Evolutionary conservation across 2,888 invertebrate genomes (phyloP).

Genomic region (Microctonus hyperodae): DNA sequence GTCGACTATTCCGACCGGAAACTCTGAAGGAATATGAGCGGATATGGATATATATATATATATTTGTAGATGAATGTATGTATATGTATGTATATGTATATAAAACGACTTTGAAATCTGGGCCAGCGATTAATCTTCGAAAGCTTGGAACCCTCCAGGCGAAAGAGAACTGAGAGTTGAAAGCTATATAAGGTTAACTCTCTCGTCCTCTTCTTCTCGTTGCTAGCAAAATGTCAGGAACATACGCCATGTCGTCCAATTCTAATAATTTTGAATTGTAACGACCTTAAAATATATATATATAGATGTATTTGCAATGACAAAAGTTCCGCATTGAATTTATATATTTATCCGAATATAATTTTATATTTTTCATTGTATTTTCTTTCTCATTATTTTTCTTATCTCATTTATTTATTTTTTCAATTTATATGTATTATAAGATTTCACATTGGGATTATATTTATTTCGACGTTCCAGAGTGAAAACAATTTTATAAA

Average conservation of each 20-base stretch:
- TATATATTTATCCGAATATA: background rate
- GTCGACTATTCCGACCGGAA: constrained; percentile 9
- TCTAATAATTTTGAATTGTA: constrained; percentile 15
- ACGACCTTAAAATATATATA: background rate
- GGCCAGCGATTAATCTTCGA: constrained; percentile 23
- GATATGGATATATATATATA: constrained; percentile 1
- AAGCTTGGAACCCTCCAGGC: constrained; percentile 15
- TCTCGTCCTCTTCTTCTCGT: background rate
- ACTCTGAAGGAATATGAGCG: constrained; percentile 2
- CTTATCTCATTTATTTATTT: background rate
- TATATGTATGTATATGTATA: constrained; percentile 1
- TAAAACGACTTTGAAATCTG: constrained; percentile 17
- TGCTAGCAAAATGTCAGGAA: constrained; percentile 6
- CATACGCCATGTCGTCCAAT: constrained; percentile 9
- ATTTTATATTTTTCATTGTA: background rate
- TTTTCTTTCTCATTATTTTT: background rate
- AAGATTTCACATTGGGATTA: constrained; percentile 8
- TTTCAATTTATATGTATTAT: background rate
- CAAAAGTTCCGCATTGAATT: background rate
- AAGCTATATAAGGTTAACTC: constrained; percentile 18
- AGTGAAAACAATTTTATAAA: constrained; percentile 6
- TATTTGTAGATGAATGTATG: background rate
- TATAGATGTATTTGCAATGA: too few relatives aligned
- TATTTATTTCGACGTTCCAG: constrained; percentile 1
- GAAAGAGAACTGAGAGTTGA: constrained; percentile 10